These are phyloP conservation scores for Nomada lathburiana DNA, from an alignment of 2,888 invertebrate genomes.

Conservation along the genomic window DNA sequence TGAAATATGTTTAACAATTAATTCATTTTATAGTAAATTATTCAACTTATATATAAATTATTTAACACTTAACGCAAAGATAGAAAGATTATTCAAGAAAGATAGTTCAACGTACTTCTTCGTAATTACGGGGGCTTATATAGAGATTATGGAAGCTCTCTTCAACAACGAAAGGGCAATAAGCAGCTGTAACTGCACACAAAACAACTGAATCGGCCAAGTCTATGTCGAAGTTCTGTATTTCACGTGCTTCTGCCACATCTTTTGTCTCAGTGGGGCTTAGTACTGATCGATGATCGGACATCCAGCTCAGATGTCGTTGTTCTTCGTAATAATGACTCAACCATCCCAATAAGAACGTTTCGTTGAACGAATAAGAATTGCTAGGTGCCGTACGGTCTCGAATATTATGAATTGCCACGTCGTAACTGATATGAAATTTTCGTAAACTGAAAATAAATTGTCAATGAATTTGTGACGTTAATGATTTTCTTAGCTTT, in stretches of 20 bases:
- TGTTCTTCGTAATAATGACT: slow-evolving; percentile 81
- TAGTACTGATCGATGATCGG: slow-evolving; percentile 77
- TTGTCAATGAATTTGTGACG: not conserved
- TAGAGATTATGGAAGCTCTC: slow-evolving; percentile 85
- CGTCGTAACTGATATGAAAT: slow-evolving; percentile 22
- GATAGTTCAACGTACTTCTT: slow-evolving; percentile 76
- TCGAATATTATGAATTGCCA: not conserved
- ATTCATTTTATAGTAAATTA: not conserved
- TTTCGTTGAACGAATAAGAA: slow-evolving; percentile 68
- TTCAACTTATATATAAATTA: not conserved
- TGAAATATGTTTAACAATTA: too few species aligned
- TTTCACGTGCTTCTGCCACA: slow-evolving; percentile 35
- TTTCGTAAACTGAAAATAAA: slow-evolving; percentile 30
- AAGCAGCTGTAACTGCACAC: slow-evolving; percentile 85
- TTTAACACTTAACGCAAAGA: not conserved
- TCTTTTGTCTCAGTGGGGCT: slow-evolving; percentile 60
- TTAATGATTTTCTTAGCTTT: too few species aligned
- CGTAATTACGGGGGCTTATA: slow-evolving; percentile 79
- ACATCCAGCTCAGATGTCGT: slow-evolving; percentile 84
- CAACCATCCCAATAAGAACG: slow-evolving; percentile 83
- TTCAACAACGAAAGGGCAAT: slow-evolving; percentile 86
- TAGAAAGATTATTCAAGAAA: not conserved
- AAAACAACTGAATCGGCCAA: slow-evolving; percentile 86
- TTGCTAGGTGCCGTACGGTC: not conserved
- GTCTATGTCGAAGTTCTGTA: slow-evolving; percentile 85